These are phyloP conservation scores for Dermatemys mawii DNA, from an alignment of 2,113 vertebrate species.

Conservation along the genomic window DNA sequence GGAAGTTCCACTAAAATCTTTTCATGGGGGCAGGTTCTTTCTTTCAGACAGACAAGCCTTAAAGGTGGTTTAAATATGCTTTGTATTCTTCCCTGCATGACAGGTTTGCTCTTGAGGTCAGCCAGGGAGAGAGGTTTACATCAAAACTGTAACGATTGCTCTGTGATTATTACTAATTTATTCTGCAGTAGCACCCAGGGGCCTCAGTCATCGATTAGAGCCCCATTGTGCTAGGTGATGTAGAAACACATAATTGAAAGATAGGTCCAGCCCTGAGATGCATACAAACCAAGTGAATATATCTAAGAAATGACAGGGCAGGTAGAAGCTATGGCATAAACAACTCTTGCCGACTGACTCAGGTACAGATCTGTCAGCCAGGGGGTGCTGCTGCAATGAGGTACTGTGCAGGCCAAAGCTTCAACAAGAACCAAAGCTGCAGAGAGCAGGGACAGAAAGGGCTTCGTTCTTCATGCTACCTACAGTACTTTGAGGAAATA, in stretches of 20 bases:
- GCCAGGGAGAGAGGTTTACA: conserved; percentile 29
- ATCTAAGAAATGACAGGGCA: not conserved
- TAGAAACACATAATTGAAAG: conserved; percentile 30
- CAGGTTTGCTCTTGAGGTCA: not conserved
- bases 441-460: not conserved
- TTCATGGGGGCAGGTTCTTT: not conserved
- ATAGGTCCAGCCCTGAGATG: not conserved
- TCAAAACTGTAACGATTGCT: conserved; percentile 7
- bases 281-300: not conserved
- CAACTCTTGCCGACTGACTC: not conserved
- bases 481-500: not conserved
- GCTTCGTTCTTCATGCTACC: conserved; percentile 17
- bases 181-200: conserved; percentile 6
- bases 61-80: not conserved
- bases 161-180: not conserved
- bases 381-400: not conserved
- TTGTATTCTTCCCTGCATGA: not conserved
- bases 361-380: not conserved
- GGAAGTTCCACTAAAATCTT: not conserved
- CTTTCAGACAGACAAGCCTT: not conserved
- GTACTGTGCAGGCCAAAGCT: not conserved
- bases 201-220: conserved; percentile 30
- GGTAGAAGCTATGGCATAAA: not conserved
- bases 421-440: not conserved
- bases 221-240: not conserved